A percentile compares a stretch with the other conserved stretches of the same genome.
These are phyloP conservation scores for Heliconius melpomene DNA, from an alignment of 1,140 invertebrate genomes.

Conservation along the genomic window DNA sequence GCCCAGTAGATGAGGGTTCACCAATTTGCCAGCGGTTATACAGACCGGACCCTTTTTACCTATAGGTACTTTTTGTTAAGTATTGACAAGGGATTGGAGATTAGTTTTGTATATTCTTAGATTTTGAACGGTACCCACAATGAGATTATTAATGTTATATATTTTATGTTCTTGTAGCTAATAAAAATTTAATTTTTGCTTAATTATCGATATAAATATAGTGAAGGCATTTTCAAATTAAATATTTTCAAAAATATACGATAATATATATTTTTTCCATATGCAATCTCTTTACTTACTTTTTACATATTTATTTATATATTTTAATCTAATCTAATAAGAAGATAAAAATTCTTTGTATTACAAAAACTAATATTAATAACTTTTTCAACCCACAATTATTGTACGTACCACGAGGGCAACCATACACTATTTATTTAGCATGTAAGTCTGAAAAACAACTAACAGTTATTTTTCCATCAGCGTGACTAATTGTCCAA, in stretches of 20 bases:
- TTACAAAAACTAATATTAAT: no score
- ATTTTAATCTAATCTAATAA: no score
- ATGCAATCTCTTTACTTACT: no score
- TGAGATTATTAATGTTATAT: neutral
- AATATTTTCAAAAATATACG: no score
- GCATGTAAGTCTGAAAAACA: neutral
- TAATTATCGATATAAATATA: no score
- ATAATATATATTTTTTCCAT: no score
- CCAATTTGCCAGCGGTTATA: slow-evolving; percentile 61
- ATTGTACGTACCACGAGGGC: neutral
- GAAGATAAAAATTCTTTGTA: no score
- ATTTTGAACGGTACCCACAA: neutral
- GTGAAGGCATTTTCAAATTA: no score
- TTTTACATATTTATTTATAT: no score
- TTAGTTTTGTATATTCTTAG: neutral
- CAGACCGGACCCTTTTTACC: slow-evolving; percentile 39
- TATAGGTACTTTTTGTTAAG: slow-evolving; percentile 35
- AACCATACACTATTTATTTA: neutral
- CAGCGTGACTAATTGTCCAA: neutral
- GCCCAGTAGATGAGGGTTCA: slow-evolving; percentile 50
- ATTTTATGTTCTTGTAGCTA: neutral
- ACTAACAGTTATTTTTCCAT: neutral
- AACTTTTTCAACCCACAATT: no score
- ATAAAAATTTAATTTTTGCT: neutral
- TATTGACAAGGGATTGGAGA: slow-evolving; percentile 21